These are phyloP conservation scores for Oreochromis spilurus DNA, from an alignment of 2,113 vertebrate genomes.

Conservation along the genomic window DNA sequence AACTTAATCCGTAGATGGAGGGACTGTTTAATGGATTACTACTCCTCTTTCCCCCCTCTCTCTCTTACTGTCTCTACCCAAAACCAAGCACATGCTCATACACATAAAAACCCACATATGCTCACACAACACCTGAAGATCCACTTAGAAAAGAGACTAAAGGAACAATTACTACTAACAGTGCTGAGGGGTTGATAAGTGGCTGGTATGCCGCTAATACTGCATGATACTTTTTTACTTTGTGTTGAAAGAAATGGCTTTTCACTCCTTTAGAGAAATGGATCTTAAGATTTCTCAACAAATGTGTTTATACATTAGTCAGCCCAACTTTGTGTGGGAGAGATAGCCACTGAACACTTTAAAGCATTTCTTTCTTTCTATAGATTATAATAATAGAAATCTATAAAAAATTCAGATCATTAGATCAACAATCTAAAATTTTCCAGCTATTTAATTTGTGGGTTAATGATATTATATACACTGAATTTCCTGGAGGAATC, in stretches of 20 bases:
- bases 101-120: background rate
- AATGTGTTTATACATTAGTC: background rate
- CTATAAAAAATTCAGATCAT: background rate
- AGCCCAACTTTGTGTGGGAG: background rate
- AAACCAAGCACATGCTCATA: background rate
- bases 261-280: background rate
- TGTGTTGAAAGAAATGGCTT: background rate
- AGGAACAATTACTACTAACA: conserved; percentile 1
- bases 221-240: background rate
- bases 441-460: no score
- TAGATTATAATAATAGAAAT: background rate
- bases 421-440: background rate
- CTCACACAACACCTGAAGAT: conserved; percentile 2
- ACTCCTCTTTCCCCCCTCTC: conserved; percentile 25
- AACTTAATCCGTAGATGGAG: conserved; percentile 71
- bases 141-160: background rate
- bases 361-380: background rate
- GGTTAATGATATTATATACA: no score
- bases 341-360: background rate
- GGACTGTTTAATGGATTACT: conserved; percentile 72
- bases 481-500: no score
- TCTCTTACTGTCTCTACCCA: conserved; percentile 5
- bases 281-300: background rate
- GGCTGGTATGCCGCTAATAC: background rate
- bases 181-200: conserved; percentile 18